Conservation (phyloP, 2,113 vertebrate genomes). For the Garra rufa region DNA sequence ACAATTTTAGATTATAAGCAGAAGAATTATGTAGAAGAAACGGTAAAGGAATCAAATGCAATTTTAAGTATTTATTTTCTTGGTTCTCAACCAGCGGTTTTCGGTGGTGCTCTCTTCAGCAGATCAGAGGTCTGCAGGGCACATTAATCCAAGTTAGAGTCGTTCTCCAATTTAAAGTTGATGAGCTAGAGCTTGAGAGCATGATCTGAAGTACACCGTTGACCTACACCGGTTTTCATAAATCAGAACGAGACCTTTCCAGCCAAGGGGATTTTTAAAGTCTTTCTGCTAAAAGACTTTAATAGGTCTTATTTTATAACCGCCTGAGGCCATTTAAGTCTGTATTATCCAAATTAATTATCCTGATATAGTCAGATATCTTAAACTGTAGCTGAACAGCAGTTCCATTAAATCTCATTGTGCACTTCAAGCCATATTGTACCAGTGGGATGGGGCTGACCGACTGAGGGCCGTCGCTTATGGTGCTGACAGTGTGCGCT, state of each 20-base stretch:
- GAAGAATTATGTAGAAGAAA: background rate
- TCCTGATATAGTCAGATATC: constrained; percentile 25
- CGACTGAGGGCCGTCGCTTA: constrained; percentile 54
- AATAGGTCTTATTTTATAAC: constrained; percentile 25
- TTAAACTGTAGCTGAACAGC: constrained; percentile 13
- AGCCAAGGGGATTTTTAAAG: constrained; percentile 7
- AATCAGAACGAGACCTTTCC: constrained; percentile 11
- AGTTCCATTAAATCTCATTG: constrained; percentile 28
- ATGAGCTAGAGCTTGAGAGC: constrained; percentile 5
- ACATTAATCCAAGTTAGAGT: constrained; percentile 26
- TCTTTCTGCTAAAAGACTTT: constrained; percentile 21
- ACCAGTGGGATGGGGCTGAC: background rate
- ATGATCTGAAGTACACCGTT: background rate
- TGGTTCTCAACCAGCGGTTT: background rate
- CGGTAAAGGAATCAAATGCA: background rate
- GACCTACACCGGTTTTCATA: constrained; percentile 22
- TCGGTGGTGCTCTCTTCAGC: background rate
- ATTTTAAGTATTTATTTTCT: background rate
- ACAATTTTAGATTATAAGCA: background rate
- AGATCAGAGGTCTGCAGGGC: constrained; percentile 10
- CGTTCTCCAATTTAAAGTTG: constrained; percentile 7
- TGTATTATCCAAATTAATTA: constrained; percentile 34
- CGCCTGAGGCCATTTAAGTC: constrained; percentile 16
- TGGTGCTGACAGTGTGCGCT: constrained; percentile 58
- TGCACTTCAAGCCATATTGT: constrained; percentile 13